Percentiles rank a stretch among this genome's conserved stretches.
These are phyloP conservation scores for Pyralis farinalis DNA, from an alignment of 2,888 invertebrate genomes.

Conservation along the genomic window DNA sequence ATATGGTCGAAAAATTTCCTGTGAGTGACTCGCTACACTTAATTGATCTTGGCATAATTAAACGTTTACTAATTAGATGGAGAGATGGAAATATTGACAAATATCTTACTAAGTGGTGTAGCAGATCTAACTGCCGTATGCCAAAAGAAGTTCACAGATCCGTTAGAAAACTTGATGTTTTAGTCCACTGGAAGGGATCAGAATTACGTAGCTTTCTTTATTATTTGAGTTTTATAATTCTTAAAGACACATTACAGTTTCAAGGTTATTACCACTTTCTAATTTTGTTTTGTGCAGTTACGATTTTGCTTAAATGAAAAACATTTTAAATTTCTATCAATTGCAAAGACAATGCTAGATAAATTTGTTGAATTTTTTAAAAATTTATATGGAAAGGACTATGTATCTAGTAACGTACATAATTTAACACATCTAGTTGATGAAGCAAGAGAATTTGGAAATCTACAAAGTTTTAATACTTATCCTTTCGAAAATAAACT, in stretches of 20 bases:
- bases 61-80: conserved; percentile 21
- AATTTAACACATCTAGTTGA: conserved; percentile 13
- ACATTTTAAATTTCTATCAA: conserved; percentile 10
- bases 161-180: conserved; percentile 15
- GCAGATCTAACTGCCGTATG: conserved; percentile 10
- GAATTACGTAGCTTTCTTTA: conserved; percentile 22
- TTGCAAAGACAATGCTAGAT: conserved; percentile 18
- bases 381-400: conserved; percentile 4
- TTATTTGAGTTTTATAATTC: too few species aligned
- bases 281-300: conserved; percentile 19
- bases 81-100: conserved; percentile 14
- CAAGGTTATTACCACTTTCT: conserved; percentile 21
- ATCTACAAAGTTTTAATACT: conserved; percentile 12
- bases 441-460: conserved; percentile 15
- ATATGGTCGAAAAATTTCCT: conserved; percentile 26
- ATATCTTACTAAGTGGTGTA: conserved; percentile 3
- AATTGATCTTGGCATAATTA: conserved; percentile 26
- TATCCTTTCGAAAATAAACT: conserved; percentile 18
- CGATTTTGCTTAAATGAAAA: conserved; percentile 21
- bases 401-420: conserved; percentile 13
- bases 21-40: conserved; percentile 25
- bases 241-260: too few species aligned
- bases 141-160: conserved; percentile 22
- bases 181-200: conserved; percentile 23
- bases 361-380: conserved; percentile 10